Base-by-base conservation (phyloP, 2,113 vertebrate species). In the Argyrosomus japonicus region DNA sequence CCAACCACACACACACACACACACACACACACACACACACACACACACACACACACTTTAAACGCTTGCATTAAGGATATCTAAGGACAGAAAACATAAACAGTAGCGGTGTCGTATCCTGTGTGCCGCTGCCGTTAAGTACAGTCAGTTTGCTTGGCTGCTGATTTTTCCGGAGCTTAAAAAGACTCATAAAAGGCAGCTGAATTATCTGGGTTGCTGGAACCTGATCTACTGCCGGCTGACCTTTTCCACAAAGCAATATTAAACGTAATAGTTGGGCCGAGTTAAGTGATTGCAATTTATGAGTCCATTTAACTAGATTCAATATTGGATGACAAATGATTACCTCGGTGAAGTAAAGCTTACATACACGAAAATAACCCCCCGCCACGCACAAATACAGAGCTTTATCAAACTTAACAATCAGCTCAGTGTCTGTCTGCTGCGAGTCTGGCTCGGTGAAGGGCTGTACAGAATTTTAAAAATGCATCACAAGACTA, bases 231-330 rank as follows among this genome's bases (percentile, higher is more conserved):
- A 75, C 79, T 58, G 87, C 75, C 60, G 68, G 77, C 83, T 93
- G 91, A 93, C 89, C 93, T 93, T 93, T 90, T 75, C 73, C 82
- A 76, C 77, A 79, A 89, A 82, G 88, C 87, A 88, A 92, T 89
- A 94, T 93, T 93, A 87, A 92, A 85, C 71, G 75, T 90, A 88
- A 93, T 81, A 85, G 83, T 80, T 54, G 83, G 79, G 81, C 89
- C 32, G 67, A 89, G 85, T 84, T 91, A 92, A 94, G 87, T 89
- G 91, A 94, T 89, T 88, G 90, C 88, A 87, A 89, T 92, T 93
- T 89, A 92, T 90, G 90, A 91, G 90, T 88, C 81, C 75, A 87
- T 93, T 93, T 93, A 90, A 82, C 77, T 76, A 64, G 75, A 89
- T 93, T 91, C 89, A 89, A 91, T 91, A 91, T 81, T 75, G 85